These are phyloP conservation scores for Hydropotes inermis DNA, from an alignment of 2,113 vertebrate genomes.

Conservation along the genomic window DNA sequence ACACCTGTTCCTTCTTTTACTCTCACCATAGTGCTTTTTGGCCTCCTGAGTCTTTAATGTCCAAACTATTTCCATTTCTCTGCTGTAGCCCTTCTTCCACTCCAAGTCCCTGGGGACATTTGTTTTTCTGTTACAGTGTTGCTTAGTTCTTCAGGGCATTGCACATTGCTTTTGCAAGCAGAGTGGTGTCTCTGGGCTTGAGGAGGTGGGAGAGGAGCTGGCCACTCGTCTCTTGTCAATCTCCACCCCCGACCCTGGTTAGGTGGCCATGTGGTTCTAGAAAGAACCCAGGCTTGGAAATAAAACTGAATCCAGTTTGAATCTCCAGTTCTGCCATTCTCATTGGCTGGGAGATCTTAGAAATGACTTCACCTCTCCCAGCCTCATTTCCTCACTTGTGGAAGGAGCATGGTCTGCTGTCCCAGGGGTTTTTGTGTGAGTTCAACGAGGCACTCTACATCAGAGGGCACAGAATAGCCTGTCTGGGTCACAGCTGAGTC, in stretches of 20 bases:
- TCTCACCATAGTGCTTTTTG: not conserved
- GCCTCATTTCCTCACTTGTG: not conserved
- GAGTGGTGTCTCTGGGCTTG: not conserved
- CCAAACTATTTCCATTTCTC: not conserved
- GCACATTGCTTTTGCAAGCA: not conserved
- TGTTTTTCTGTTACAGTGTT: not conserved
- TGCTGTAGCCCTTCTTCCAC: not conserved
- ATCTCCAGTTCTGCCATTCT: not conserved
- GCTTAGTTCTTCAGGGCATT: not conserved
- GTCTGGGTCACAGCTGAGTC: not conserved
- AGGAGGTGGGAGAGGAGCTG: accelerated
- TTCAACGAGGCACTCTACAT: accelerated
- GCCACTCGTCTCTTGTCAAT: not conserved
- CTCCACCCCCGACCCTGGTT: too few species aligned
- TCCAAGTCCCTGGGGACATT: not conserved
- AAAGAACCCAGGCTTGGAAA: not conserved
- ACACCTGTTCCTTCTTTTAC: not conserved
- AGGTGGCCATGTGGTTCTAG: not conserved
- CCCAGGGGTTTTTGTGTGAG: not conserved
- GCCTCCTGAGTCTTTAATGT: not conserved
- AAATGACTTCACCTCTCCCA: not conserved
- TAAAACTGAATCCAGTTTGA: not conserved
- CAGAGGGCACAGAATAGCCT: not conserved
- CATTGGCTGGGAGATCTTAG: not conserved
- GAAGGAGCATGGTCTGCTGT: not conserved